These are phyloP conservation scores for Caerostris darwini DNA, from an alignment of 1,140 invertebrate species.

Conservation along the genomic window DNA sequence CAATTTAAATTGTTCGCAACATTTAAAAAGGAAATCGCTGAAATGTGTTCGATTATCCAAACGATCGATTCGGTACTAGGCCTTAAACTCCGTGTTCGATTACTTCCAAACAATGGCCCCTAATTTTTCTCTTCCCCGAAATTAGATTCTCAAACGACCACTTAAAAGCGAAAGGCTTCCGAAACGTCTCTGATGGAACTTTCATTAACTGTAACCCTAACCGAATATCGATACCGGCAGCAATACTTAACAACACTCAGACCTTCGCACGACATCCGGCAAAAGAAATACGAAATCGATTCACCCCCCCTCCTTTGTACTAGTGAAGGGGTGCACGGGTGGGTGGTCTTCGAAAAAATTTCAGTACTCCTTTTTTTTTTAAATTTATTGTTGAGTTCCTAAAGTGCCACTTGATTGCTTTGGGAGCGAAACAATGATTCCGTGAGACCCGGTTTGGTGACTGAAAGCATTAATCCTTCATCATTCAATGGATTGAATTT, in stretches of 20 bases:
- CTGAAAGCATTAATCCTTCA: not conserved
- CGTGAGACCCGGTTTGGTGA: not conserved
- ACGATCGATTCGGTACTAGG: not conserved
- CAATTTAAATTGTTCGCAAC: no score
- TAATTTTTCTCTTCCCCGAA: not conserved
- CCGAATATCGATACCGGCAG: not conserved
- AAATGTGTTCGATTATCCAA: no score
- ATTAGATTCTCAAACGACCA: not conserved
- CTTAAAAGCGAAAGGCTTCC: not conserved
- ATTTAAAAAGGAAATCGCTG: no score
- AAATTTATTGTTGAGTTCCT: not conserved
- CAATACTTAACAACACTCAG: not conserved
- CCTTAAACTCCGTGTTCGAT: not conserved
- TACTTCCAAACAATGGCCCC: not conserved
- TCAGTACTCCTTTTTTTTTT: not conserved
- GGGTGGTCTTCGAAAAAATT: no score
- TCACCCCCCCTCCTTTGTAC: not conserved
- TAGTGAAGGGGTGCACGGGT: not conserved
- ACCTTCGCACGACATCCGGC: not conserved
- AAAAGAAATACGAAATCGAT: not conserved
- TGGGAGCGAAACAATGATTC: not conserved
- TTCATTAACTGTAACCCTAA: slow-evolving; percentile 28
- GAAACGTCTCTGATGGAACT: not conserved
- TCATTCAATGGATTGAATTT: not conserved
- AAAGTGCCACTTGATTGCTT: not conserved